Evolutionary conservation across 1,140 invertebrate genomes (phyloP), one percentile per base, ranked within the genome.

Genomic region (Linepithema humile): DNA sequence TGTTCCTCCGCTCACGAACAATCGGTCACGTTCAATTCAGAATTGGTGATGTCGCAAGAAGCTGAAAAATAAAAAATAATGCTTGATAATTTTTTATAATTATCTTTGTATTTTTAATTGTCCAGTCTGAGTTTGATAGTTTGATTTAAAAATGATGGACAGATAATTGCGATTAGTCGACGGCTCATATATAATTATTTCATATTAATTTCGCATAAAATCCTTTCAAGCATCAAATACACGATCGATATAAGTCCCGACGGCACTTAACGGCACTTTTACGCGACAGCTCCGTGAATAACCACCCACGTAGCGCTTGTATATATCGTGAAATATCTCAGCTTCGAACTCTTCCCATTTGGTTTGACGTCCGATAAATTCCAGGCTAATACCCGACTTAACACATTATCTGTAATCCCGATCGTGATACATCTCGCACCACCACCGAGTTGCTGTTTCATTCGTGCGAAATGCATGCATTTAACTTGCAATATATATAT

Each of bases 261-360:
- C 20, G 38, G 55, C n/a, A n/a, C n/a, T n/a, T 59, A 74, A 59
- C 55, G 72, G 72, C 10, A 59, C 55, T 74, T 74, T 74, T 60
- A 45, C 26, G 55, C 17, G 29, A 62, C 40, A 48, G 12, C 73
- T 38, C 20, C 29, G 40, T 48, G 29, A 75, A 62, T 75, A 75
- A 75, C 57, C 57, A 75, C 40, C 57, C 57, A 75, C 57, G 23
- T 62, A 45, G 40, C 6, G 9, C 6, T 20, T 20, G 38, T 23
- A n/a, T 1, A 32, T 74, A 43, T 74, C 35, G 29, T 32, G n/a
- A 75, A 62, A 75, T 60, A 32, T 20, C 17, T 74, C 38, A 12
- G 4, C 38, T 73, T 40, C 9, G 4, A 26, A 40, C 64, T 20
- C 73, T 64, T 50, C 29, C 43, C 12, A 77, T 77, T 12, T 48